Percentiles rank a stretch among this genome's conserved stretches.
Conservation (phyloP, 2,797 vertebrate species). For the Valencia hispanica region DNA sequence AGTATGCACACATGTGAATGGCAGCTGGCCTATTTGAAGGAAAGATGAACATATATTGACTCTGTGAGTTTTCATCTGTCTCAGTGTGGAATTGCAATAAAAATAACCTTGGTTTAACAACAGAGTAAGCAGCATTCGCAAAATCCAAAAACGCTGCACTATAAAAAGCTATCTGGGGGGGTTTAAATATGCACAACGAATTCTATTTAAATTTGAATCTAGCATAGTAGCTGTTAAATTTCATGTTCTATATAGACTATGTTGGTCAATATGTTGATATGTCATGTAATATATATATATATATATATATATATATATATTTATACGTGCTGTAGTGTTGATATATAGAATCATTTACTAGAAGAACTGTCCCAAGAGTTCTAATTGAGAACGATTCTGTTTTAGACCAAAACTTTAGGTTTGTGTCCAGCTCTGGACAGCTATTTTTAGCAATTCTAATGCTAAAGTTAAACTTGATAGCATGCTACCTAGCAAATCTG, state of each 20-base stretch:
- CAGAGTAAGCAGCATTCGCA: background rate
- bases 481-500: background rate
- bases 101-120: conserved; percentile 2
- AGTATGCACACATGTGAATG: conserved; percentile 31
- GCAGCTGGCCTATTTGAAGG: conserved; percentile 20
- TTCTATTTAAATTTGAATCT: background rate
- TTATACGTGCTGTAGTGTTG: background rate
- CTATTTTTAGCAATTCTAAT: background rate
- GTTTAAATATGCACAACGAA: background rate
- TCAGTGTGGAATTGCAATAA: conserved; percentile 23
- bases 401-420: background rate
- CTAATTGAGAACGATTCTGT: background rate
- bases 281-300: background rate
- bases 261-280: background rate
- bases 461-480: background rate
- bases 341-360: background rate
- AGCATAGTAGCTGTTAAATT: background rate
- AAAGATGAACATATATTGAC: conserved; percentile 42
- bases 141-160: background rate
- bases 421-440: background rate
- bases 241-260: background rate
- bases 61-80: conserved; percentile 34
- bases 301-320: no score
- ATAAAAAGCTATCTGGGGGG: background rate
- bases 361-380: background rate